Base-by-base conservation (phyloP, 2,113 vertebrate species). In the Eudyptes chrysolophus region DNA sequence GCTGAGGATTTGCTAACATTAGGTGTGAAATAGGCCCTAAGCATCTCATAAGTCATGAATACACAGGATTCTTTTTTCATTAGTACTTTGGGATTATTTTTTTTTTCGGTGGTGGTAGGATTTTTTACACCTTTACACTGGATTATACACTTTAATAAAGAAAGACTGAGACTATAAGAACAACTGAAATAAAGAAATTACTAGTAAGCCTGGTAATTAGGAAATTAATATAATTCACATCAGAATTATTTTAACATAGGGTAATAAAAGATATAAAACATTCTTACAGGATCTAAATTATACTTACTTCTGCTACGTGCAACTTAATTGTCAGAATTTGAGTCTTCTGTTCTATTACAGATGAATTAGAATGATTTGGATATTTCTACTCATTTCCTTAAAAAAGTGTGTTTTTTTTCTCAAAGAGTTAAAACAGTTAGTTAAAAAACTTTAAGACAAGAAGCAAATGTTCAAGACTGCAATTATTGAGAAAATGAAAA, bases 101-200 rank as follows among this genome's bases (percentile, higher is more conserved):
- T 49, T 60, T 13, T 49, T 30, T 7, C 11, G 22, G 3, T 68
- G 8, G 0, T 54, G 3, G 10, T 61, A 12, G 5, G 4, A 6
- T 22, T 79, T 79, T 86, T 64, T 60, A 32, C 2, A 83, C 2
- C 14, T 62, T 87, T 68, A 20, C 15, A 29, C 2, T 40, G 11
- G 3, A 34, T 55, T 42, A 19, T 48, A 49, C 1, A 32, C 26
- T 68, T 57, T 8, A 72, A 38, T 62, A 72, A 84, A 62, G 19
- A 49, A 44, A 90, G 29, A 76, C 1, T 40, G 16, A 75, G 15
- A 49, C 18, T 87, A 5, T 34, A 84, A 61, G 32, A 46, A 61
- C 27, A 75, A 58, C 7, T 55, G 49, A 61, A 76, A 77, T 14
- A 52, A 14, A 52, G 3, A 77, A 32, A 77, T 72, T 68, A 52